Evolutionary conservation across 2,888 invertebrate genomes (phyloP), one percentile per base, ranked within the genome.

Genomic region (Cepaea hortensis): DNA sequence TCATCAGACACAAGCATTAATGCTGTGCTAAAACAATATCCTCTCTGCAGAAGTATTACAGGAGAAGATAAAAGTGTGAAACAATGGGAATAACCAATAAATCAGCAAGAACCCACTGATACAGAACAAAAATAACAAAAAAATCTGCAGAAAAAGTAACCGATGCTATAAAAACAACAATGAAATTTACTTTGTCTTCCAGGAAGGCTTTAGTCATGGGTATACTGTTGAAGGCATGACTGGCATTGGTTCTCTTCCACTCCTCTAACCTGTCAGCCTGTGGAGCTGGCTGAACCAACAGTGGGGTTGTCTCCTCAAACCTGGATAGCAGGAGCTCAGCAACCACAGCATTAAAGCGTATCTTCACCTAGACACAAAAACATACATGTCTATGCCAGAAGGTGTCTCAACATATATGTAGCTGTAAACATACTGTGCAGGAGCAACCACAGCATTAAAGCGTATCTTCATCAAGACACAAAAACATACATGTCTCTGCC

Each of bases 171-270:
- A 55, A 55, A 61, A 11, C 11, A 5, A 4, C 7, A 6, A 20
- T 61, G 18, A 55, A 73, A 15, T 65, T 61, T 80, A 87, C 87
- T 77, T 80, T 55, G 62, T 84, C 72, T 18, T 87, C 84, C 5
- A 79, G 61, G 55, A 87, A 87, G 11, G 87, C 84, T 76, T 73
- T 72, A 9, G 84, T 76, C 84, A 87, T 84, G n/a, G 87, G 81
- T 18, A 87, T 84, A 35, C 84, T 84, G 86, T 92, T 93, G 61
- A 91, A 86, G 5, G 93, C 93, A 88, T 91, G 91, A 65, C 90
- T 87, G 15, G 91, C 91, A 88, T 92, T 91, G 48, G 90, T 87
- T 35, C 87, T 88, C 85, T 89, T 91, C 93, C 93, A 93, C 13
- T 88, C 81, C 18, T 91, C 90, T 13, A 92, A 86, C 20, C 87